These are phyloP conservation scores for Furnarius figulus DNA, from an alignment of 2,113 vertebrate species.

Conservation along the genomic window DNA sequence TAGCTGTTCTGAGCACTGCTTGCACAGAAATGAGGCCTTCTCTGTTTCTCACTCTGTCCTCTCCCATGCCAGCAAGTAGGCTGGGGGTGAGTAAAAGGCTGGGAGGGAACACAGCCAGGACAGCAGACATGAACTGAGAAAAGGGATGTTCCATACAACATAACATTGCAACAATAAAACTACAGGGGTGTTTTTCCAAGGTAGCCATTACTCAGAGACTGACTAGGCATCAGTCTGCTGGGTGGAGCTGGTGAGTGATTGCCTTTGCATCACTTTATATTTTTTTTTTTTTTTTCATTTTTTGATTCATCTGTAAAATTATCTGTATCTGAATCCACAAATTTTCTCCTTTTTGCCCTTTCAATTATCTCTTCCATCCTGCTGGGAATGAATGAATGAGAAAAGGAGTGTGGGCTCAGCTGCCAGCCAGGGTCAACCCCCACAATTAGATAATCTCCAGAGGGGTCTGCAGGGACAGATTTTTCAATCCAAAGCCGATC, in stretches of 20 bases:
- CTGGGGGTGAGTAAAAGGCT: not conserved
- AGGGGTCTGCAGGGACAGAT: not conserved
- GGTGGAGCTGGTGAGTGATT: not conserved
- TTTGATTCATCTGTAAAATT: not conserved
- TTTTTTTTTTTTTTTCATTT: not conserved
- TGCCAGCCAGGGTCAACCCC: not conserved
- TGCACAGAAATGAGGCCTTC: not conserved
- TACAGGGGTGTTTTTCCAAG: fast-evolving
- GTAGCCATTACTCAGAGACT: not conserved
- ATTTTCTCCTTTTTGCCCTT: not conserved
- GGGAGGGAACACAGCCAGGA: not conserved
- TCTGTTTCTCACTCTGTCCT: not conserved
- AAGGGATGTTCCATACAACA: not conserved
- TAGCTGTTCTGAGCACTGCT: not conserved
- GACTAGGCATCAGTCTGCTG: not conserved
- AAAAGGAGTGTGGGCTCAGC: not conserved
- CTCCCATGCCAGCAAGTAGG: fast-evolving
- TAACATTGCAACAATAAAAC: not conserved
- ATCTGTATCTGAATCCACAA: not conserved
- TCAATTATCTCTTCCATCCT: not conserved
- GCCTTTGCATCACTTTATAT: not conserved
- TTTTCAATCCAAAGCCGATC: not conserved
- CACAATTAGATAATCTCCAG: not conserved
- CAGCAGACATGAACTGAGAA: not conserved
- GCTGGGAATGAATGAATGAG: not conserved